Evolutionary conservation across 2,888 invertebrate genomes (phyloP).

Genomic region (Venusia cambrica): DNA sequence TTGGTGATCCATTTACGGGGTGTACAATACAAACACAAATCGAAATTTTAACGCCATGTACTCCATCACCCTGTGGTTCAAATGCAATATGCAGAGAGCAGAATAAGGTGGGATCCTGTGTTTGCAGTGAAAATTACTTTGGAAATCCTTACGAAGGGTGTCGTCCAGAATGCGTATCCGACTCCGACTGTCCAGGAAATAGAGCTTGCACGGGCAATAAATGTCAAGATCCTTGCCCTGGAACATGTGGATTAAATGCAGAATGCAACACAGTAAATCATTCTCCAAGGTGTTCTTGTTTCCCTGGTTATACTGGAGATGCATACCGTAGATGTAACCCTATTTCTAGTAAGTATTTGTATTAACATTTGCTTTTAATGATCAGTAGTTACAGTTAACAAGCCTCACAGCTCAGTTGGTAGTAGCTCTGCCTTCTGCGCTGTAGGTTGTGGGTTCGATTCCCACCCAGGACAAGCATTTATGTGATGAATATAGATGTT

Average conservation of each 20-base stretch:
- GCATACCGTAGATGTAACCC: constrained; percentile 76
- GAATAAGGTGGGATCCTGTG: constrained; percentile 86
- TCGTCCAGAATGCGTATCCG: constrained; percentile 86
- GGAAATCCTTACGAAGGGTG: constrained; percentile 90
- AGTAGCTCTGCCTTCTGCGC: too few species aligned
- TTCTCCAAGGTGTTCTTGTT: constrained; percentile 85
- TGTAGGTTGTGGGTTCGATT: too few species aligned
- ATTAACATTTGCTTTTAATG: neutral
- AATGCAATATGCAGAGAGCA: constrained; percentile 86
- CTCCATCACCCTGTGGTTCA: constrained; percentile 86
- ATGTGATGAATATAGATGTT: too few species aligned
- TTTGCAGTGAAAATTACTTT: constrained; percentile 84
- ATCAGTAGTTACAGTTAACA: too few species aligned
- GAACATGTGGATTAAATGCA: constrained; percentile 87
- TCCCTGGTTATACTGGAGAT: constrained; percentile 83
- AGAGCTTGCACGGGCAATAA: constrained; percentile 87
- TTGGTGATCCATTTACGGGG: constrained; percentile 84
- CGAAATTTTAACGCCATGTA: constrained; percentile 83
- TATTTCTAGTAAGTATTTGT: constrained; percentile 54
- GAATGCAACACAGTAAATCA: constrained; percentile 87
- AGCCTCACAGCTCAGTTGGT: too few species aligned
- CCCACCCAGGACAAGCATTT: too few species aligned
- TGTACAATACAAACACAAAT: constrained; percentile 71
- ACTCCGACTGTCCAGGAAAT: constrained; percentile 86
- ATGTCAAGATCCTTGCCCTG: constrained; percentile 88